Conservation (phyloP, 2,113 vertebrate species). For the Proterorhinus semilunaris region DNA sequence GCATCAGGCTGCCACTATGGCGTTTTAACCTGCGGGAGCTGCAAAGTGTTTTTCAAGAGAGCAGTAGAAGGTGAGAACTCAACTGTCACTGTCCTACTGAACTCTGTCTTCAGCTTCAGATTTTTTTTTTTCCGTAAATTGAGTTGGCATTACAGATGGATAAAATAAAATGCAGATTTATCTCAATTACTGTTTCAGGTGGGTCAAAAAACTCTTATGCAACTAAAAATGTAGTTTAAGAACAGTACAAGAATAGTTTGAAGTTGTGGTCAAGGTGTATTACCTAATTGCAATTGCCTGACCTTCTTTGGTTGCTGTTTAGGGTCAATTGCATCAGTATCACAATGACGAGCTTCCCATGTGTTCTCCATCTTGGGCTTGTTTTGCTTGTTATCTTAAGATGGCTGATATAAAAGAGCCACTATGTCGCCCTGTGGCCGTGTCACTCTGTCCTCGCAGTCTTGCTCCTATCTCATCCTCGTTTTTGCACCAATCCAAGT, state of each 20-base stretch:
- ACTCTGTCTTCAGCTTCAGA: not conserved
- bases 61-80: constrained; percentile 90
- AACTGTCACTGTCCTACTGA: not conserved
- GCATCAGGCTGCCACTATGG: constrained; percentile 98
- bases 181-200: not conserved
- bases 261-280: not conserved
- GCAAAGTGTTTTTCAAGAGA: constrained; percentile 99
- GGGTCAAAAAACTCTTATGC: not conserved
- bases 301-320: constrained; percentile 46
- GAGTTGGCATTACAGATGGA: not conserved
- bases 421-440: constrained; percentile 66
- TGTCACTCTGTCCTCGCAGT: constrained; percentile 78
- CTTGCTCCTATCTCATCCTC: constrained; percentile 56
- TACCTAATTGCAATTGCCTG: constrained; percentile 3
- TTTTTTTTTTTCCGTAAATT: not conserved
- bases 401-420: constrained; percentile 66
- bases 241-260: not conserved
- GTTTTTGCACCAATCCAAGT: constrained; percentile 29
- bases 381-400: constrained; percentile 69
- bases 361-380: constrained; percentile 58
- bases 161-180: not conserved
- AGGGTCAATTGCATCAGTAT: constrained; percentile 63
- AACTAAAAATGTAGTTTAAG: not conserved
- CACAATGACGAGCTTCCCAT: constrained; percentile 54
- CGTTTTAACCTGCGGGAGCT: constrained; percentile 96